Base-by-base conservation (phyloP, 2,797 vertebrate species). In the Neosilurus mollespiculum region DNA sequence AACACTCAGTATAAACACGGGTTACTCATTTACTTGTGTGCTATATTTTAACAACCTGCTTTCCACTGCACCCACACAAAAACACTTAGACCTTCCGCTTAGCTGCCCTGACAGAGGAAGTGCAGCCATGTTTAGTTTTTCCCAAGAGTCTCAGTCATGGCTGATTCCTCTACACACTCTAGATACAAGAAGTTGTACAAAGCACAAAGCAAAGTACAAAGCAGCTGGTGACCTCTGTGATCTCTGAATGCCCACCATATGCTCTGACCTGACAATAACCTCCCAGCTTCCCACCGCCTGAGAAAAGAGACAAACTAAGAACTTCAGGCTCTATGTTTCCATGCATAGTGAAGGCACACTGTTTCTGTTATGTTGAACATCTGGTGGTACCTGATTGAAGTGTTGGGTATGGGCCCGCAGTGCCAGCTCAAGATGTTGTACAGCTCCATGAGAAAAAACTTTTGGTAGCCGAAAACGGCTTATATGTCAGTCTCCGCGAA, bases 241-340 rank as follows among this genome's bases (percentile, higher is more conserved):
- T 24, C n/a, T 71, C 76, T 71, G 26, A 51, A 71, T 53, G 66
- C 64, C 75, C 59, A 30, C n/a, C 58, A 84, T 66, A 9, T 73
- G 10, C 22, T 43, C 69, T 80, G 77, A 22, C 77, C 76, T 73
- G 22, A 69, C 53, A 84, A 81, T 58, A 81, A 77, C 73, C 81
- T 58, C 78, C 24, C 71, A 4, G 9, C n/a, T 80, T 87, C 89
- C 87, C 88, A 86, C 83, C 88, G 87, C 89, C 73, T 53, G 77
- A 80, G 62, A 10, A 59, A 34, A 14, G 64, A 26, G 59, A 14
- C 54, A 14, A 22, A 58, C 5, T 9, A 34, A 76, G 14, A 61
- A 20, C n/a, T 10, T 24, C 22, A 49, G 22, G n/a, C 67, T 62
- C 16, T 59, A n/a, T 80, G 30, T 24, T 51, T 43, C 69, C 26